A percentile compares a stretch with the other conserved stretches of the same genome.
phyloP scores from a whole-genome alignment of 2,797 vertebrate species.

The Odontamblyopus lacepedii region DNA sequence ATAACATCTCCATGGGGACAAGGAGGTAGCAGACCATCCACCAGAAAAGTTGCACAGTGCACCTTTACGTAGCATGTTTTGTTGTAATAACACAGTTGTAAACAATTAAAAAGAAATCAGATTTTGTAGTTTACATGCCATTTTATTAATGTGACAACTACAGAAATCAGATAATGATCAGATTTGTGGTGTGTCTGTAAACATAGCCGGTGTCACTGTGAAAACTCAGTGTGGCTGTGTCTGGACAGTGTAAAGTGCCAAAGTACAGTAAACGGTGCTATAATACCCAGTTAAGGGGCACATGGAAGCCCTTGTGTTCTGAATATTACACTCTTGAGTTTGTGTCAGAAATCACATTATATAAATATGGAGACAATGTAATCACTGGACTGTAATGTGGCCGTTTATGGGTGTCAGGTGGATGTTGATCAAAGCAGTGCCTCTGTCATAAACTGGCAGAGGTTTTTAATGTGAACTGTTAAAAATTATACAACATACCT shows the following conservation, averaged over 20 bases:
- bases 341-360: slow-evolving; percentile 52
- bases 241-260: slow-evolving; percentile 26
- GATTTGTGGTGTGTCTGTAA: background rate
- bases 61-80: background rate
- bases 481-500: slow-evolving; percentile 38
- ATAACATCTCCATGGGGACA: too few relatives aligned
- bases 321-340: slow-evolving; percentile 49
- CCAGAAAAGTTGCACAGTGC: background rate
- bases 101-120: background rate
- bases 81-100: background rate
- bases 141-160: background rate
- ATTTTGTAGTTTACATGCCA: background rate
- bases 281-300: slow-evolving; percentile 31
- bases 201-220: slow-evolving; percentile 2
- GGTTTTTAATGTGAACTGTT: slow-evolving; percentile 44
- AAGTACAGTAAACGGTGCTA: slow-evolving; percentile 45
- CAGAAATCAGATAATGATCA: background rate
- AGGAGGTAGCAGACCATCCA: too few relatives aligned
- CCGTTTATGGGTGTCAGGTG: slow-evolving; percentile 42
- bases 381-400: slow-evolving; percentile 24
- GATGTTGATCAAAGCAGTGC: slow-evolving; percentile 28
- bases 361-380: slow-evolving; percentile 29
- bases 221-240: slow-evolving; percentile 28
- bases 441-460: slow-evolving; percentile 44
- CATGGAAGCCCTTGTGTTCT: slow-evolving; percentile 66